These are phyloP conservation scores for Hystrix brachyura DNA, from an alignment of 2,113 vertebrate species.

Conservation along the genomic window DNA sequence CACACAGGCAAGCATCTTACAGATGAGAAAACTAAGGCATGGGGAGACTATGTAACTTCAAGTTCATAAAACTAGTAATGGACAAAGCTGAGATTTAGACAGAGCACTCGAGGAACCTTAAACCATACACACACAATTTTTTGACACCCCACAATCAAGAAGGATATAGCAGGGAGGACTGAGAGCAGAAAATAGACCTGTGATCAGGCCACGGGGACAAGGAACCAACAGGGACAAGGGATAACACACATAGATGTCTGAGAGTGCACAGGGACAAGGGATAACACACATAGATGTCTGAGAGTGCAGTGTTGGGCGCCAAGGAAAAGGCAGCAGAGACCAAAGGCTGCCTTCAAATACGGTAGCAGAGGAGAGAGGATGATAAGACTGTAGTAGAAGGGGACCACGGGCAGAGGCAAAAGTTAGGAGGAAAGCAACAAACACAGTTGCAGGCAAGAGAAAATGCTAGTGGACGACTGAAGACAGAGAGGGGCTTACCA, in stretches of 20 bases:
- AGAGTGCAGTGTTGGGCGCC: background rate
- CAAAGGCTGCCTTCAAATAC: background rate
- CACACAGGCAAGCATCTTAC: background rate
- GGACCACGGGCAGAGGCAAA: background rate
- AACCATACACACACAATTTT: background rate
- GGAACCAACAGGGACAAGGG: no score
- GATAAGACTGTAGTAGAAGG: background rate
- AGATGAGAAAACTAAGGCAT: background rate
- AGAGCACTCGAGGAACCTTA: background rate
- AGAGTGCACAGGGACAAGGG: background rate
- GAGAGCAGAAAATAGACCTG: background rate
- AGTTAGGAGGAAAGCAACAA: background rate
- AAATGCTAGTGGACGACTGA: background rate
- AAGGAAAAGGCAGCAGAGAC: background rate
- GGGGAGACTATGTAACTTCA: background rate
- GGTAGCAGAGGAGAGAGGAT: background rate
- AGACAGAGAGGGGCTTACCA: background rate
- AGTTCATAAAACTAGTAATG: background rate
- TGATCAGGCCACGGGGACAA: background rate
- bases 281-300: background rate
- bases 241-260: background rate
- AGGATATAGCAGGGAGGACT: no score
- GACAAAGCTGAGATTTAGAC: background rate
- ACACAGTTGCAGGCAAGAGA: background rate
- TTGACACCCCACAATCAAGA: background rate